Percentiles rank a stretch among this genome's conserved stretches.
Evolutionary conservation across 2,113 vertebrate genomes (phyloP).

Genomic region (Corydoras maculifer): DNA sequence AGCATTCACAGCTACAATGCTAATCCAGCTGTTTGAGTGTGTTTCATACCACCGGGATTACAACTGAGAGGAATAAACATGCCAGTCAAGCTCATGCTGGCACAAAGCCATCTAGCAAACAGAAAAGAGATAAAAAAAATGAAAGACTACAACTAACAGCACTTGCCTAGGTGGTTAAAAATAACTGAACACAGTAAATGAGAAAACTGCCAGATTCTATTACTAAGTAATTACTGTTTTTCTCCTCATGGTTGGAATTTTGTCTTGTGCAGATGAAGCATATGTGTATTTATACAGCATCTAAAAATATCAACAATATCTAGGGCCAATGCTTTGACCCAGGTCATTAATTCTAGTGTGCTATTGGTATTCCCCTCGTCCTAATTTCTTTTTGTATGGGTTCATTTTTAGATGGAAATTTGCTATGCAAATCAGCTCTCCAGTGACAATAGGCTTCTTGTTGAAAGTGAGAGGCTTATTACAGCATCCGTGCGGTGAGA

Average conservation of each 20-base stretch:
- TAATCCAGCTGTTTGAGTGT: constrained; percentile 35
- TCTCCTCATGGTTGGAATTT: background rate
- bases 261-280: background rate
- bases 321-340: background rate
- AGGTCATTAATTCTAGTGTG: background rate
- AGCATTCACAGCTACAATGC: constrained; percentile 15
- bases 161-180: constrained; percentile 12
- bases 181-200: background rate
- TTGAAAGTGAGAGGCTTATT: constrained; percentile 31
- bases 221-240: background rate
- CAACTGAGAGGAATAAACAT: constrained; percentile 28
- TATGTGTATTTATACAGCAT: background rate
- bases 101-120: constrained; percentile 21
- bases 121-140: constrained; percentile 13
- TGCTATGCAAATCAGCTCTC: constrained; percentile 35
- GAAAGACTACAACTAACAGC: constrained; percentile 6
- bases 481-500: constrained; percentile 13
- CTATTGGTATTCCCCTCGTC: background rate
- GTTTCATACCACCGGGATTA: constrained; percentile 25
- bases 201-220: constrained; percentile 10
- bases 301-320: background rate
- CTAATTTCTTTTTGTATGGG: background rate
- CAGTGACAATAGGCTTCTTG: constrained; percentile 19
- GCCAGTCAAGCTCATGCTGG: constrained; percentile 24
- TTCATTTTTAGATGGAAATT: constrained; percentile 21